Base-by-base conservation (phyloP, 2,888 invertebrate species). In the Crioceris asparagi region DNA sequence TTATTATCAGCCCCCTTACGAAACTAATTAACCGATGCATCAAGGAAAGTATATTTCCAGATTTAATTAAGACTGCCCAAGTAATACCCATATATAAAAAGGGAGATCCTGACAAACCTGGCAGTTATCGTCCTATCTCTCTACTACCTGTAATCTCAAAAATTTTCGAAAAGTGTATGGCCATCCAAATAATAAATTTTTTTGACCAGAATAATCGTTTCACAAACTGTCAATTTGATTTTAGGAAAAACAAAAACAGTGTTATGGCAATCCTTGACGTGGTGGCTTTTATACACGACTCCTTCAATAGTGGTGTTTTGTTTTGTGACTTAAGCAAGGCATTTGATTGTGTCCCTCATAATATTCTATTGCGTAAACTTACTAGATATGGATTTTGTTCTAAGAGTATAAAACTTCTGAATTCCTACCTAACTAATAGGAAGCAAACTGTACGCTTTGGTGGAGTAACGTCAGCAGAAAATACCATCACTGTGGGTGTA, bases 341-440 rank as follows among this genome's bases (percentile, higher is more conserved):
- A 5, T 38, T 41, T 23, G 40, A 40, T 29, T 40, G 40, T 32
- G 33, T 40, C 12, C 14, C 33, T n/a, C 37, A 34, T 38, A 6
- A 19, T 16, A 38, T 41, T 21, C 29, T 34, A 8, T 26, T 34
- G n/a, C 17, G 27, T 16, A 41, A 41, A 30, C 29, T 40, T 30
- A 30, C 10, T 12, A 12, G n/a, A 12, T 25, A 25, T 25, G 12
- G 12, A n/a, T 25, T 25, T 6, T 4, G 12, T 25, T n/a, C n/a
- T 4, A 25, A 6, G 4, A 25, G 25, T 25, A 25, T 25, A 11
- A 12, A 25, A 25, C 25, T 25, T 3, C n/a, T 25, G 12, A 12
- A n/a, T 25, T 25, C 25, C 25, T 25, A 25, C 25, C 25, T 25
- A 11, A 25, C 4, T 11, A 12, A 25, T 12, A 25, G 25, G 25